Base-by-base conservation (phyloP, 2,797 vertebrate genomes). In the Chelmon rostratus region DNA sequence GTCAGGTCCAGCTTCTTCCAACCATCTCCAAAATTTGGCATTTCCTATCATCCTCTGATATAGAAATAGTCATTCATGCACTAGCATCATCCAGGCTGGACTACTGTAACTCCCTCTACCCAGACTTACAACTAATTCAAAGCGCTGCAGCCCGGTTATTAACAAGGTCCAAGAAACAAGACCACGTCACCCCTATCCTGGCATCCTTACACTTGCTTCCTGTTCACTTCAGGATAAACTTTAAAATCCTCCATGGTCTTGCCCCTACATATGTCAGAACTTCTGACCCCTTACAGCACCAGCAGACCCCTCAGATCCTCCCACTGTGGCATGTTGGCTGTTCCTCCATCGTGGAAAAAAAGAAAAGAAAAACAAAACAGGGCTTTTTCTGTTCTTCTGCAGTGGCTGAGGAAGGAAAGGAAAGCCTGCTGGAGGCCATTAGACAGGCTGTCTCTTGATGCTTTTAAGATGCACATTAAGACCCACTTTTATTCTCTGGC, bases 1-100 rank as follows among this genome's bases (percentile, higher is more conserved):
- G 6, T 18, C 38, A 44, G 18, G 12, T 75, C 52, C 21, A 23
- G 10, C 9, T 46, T 56, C 31, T 62, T 40, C 8, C 19, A 47
- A 47, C 46, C 46, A 50, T n/a, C 47, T n/a, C 47, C 7, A 50
- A 50, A 50, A 50, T 21, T 50, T n/a, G 47, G 19, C 10, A 37
- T 25, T 63, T 46, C 38, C 42, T 44, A 16, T 52, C 54, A 63
- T 0, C 3, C 40, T 46, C 61, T 38, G 28, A 74, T 46, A 9
- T 44, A 64, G 28, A 74, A 64, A 23, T 13, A 67, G 12, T 42
- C 23, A 59, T 50, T 53, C 35, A 52, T 65, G 21, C 31, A 13
- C 15, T 65, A 38, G 75, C 19, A 38, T 28, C 40, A 52, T 42
- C 44, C 52, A 40, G 46, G 44, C 54, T 40, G 53, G 8, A 57